These are phyloP conservation scores for Aleadryas rufinucha DNA, from an alignment of 2,113 vertebrate genomes.

Conservation along the genomic window DNA sequence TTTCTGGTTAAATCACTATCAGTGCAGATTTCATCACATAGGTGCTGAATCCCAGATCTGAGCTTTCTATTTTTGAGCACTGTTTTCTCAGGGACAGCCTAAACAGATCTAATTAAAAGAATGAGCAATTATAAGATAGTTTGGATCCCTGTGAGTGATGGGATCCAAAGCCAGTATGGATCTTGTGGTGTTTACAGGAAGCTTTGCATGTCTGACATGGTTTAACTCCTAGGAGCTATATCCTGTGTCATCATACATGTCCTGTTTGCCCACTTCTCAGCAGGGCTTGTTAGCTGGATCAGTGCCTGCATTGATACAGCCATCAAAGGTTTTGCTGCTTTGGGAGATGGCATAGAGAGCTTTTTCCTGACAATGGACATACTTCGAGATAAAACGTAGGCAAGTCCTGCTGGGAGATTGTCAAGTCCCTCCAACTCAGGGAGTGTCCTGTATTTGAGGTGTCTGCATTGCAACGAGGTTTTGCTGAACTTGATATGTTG, in stretches of 20 bases:
- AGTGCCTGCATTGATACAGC: rapidly evolving
- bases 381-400: neutral
- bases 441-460: neutral
- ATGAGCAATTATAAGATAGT: neutral
- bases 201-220: neutral
- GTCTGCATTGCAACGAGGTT: neutral
- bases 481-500: neutral
- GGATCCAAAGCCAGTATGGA: neutral
- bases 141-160: neutral
- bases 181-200: neutral
- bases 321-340: neutral
- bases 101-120: neutral
- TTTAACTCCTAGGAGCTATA: neutral
- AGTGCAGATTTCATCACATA: neutral
- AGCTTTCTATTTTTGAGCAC: neutral
- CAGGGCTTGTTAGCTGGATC: neutral
- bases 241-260: neutral
- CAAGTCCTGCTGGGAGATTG: neutral
- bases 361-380: neutral
- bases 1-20: neutral
- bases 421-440: neutral
- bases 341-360: neutral
- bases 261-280: neutral
- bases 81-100: neutral
- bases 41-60: neutral